These are phyloP conservation scores for Microtus ochrogaster DNA, from an alignment of 2,113 vertebrate genomes.

Conservation along the genomic window DNA sequence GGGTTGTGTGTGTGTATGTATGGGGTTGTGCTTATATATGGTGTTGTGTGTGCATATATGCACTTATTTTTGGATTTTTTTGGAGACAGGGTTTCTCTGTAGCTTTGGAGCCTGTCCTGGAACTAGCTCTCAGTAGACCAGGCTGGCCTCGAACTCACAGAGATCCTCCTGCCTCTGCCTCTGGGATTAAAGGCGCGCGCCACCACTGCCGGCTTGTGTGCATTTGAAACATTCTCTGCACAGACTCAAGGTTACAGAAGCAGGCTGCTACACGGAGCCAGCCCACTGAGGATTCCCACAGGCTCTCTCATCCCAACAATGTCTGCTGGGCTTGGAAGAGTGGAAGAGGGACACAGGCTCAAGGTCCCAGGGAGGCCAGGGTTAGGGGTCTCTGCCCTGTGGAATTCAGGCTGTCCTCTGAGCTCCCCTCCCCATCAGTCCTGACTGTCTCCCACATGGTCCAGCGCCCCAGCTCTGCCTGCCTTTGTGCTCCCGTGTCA, in stretches of 20 bases:
- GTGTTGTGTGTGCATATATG: neutral
- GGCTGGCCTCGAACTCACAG: no score
- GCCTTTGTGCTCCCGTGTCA: neutral
- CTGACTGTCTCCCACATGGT: neutral
- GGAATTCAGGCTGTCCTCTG: neutral
- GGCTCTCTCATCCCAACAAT: neutral
- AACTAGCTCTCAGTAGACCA: no score
- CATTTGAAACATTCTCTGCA: neutral
- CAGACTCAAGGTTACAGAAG: neutral
- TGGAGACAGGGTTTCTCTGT: no score
- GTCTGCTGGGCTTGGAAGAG: neutral
- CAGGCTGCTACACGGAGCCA: neutral
- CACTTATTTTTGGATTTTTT: no score
- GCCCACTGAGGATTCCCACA: neutral
- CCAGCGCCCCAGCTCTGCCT: neutral
- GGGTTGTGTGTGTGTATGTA: neutral
- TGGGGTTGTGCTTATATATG: neutral
- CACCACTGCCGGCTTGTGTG: no score
- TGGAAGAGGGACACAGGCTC: neutral
- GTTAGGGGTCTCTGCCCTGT: neutral
- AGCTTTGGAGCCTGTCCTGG: no score
- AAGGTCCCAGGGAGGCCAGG: neutral
- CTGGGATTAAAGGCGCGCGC: no score
- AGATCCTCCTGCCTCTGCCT: no score
- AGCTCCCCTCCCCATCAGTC: neutral